Conservation (phyloP, 2,797 vertebrate species). For the Urophycis tenuis region DNA sequence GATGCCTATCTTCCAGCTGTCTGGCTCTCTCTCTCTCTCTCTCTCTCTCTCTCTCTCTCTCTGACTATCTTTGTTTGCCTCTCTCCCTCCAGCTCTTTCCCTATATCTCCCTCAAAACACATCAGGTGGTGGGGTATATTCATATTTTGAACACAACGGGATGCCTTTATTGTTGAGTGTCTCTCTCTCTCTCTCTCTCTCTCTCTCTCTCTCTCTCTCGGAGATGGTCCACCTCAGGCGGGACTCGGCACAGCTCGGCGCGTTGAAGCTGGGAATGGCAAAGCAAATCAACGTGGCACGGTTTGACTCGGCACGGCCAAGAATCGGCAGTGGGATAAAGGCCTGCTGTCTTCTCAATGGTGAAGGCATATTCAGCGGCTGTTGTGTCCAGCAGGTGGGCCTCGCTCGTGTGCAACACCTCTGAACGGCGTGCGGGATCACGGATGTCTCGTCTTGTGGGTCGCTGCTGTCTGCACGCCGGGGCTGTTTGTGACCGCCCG, state of each 20-base stretch:
- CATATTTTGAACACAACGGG: constrained; percentile 44
- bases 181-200: constrained; percentile 24
- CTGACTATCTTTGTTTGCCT: neutral
- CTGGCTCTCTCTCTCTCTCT: no score
- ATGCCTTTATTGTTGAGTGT: no score
- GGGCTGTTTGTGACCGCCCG: neutral
- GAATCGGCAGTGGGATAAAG: no score
- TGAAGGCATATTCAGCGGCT: constrained; percentile 50
- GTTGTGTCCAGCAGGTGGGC: constrained; percentile 36
- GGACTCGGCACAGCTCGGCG: no score
- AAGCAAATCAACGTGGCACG: no score
- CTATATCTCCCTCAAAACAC: constrained; percentile 6
- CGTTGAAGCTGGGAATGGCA: no score
- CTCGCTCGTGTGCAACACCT: constrained; percentile 47
- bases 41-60: no score
- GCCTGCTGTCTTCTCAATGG: no score
- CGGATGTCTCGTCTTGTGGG: constrained; percentile 36
- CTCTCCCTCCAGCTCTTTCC: neutral
- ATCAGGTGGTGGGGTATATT: constrained; percentile 43
- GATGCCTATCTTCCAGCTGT: no score
- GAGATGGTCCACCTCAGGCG: no score
- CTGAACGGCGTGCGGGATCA: constrained; percentile 49
- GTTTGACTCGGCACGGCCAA: no score
- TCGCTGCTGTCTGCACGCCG: constrained; percentile 21
- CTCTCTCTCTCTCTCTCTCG: constrained; percentile 8